Base-by-base conservation (phyloP, 2,797 vertebrate genomes). In the Fundulus diaphanus region DNA sequence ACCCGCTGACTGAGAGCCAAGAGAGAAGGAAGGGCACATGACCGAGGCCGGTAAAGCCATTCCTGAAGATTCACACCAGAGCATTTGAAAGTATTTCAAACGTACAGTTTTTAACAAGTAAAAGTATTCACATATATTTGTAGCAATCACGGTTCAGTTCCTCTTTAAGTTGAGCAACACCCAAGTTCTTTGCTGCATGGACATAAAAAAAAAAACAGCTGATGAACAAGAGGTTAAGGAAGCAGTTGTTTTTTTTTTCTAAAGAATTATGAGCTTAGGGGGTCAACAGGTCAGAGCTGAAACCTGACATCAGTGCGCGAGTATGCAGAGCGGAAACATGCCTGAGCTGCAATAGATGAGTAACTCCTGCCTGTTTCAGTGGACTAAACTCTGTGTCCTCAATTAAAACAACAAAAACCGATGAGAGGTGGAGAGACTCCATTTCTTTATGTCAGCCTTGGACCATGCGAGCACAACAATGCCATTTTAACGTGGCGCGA, bases 241-340 rank as follows among this genome's bases (percentile, higher is more conserved):
- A 80, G 70, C 59, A 84, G 73, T 54, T n/a, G 7, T 13, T 31
- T 59, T 13, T 31, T 59, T n/a, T 73, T 76, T 83, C 72, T 74
- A 63, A 46, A 86, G 86, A 88, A 82, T 88, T 88, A 84, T 81
- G 74, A 87, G 81, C 70, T 73, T 49, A 3, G 0, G 83, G 37
- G 90, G 91, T 93, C 91, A 85, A 13, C 0, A 73, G 92, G 89
- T 91, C 89, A 89, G 5, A 13, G 71, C 78, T 85, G 78, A 85
- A 90, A 73, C 48, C 77, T 94, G 93, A 94, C 93, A 89, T 94
- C 92, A 93, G 67, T 31, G 81, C 86, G 87, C 0, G 16, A 88
- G 85, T 78, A 92, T 88, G 88, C 77, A 37, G 70, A 82, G 82
- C 54, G 72, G 82, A 92, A 93, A 88, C 89, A 89, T 73, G 87